A percentile compares a stretch with the other conserved stretches of the same genome.
Evolutionary conservation across 2,888 invertebrate species (phyloP).

Genomic region (Hermodice carunculata): DNA sequence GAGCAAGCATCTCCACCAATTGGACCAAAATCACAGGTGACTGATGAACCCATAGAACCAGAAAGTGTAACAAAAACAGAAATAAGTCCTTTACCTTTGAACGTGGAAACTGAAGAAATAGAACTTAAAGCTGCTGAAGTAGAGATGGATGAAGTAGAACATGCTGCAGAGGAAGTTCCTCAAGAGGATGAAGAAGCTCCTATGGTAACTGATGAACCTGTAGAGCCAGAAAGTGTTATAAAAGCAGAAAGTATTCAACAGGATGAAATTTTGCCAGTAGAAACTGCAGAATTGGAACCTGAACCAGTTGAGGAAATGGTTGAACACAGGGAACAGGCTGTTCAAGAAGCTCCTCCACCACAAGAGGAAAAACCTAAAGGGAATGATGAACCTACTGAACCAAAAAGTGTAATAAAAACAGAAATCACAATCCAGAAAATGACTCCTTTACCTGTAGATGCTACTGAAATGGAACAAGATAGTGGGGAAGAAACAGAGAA

Average conservation of each 20-base stretch:
- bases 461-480: too few species aligned
- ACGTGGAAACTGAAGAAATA: slow-evolving; percentile 73
- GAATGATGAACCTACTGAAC: background rate
- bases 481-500: too few species aligned
- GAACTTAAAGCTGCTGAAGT: slow-evolving; percentile 71
- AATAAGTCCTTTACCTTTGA: slow-evolving; percentile 46
- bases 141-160: slow-evolving; percentile 70
- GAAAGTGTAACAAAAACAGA: slow-evolving; percentile 66
- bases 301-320: slow-evolving; percentile 45
- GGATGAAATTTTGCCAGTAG: background rate
- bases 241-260: background rate
- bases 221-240: background rate
- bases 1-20: background rate
- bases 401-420: background rate
- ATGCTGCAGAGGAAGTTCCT: slow-evolving; percentile 76
- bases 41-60: background rate
- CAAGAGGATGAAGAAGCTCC: background rate
- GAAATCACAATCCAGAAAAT: background rate
- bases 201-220: background rate
- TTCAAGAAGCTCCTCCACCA: background rate
- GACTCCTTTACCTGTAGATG: slow-evolving; percentile 1
- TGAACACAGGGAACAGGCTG: slow-evolving; percentile 44
- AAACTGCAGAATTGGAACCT: slow-evolving; percentile 1
- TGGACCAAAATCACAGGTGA: background rate
- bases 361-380: background rate